Evolutionary conservation across 2,888 invertebrate genomes (phyloP).

Genomic region (Crematogaster levior): DNA sequence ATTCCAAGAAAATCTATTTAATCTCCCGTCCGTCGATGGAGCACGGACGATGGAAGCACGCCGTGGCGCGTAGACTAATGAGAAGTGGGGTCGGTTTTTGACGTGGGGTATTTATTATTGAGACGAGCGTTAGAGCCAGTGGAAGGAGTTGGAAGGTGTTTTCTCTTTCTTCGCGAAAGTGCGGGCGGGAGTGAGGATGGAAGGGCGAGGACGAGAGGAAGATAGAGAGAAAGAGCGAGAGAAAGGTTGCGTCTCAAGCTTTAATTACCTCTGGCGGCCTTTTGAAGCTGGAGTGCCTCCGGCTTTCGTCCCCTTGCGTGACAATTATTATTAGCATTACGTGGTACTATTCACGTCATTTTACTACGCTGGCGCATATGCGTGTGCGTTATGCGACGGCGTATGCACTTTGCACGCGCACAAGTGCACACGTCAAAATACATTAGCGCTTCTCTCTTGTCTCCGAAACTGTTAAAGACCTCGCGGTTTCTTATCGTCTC

Average conservation of each 20-base stretch:
- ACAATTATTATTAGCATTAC: slow-evolving; percentile 73
- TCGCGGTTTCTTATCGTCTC: slow-evolving; percentile 39
- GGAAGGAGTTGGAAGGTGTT: slow-evolving; percentile 46
- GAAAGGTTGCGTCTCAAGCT: slow-evolving; percentile 77
- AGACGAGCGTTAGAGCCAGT: slow-evolving; percentile 63
- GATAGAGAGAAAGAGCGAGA: slow-evolving; percentile 54
- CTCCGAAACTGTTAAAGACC: slow-evolving; percentile 33
- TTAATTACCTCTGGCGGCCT: slow-evolving; percentile 80
- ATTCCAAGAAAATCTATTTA: slow-evolving; percentile 78
- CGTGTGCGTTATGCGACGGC: background rate
- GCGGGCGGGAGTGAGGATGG: slow-evolving; percentile 22
- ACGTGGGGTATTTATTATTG: slow-evolving; percentile 79
- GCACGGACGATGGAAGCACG: slow-evolving; percentile 33
- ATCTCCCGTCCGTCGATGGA: slow-evolving; percentile 77
- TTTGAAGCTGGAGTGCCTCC: slow-evolving; percentile 72
- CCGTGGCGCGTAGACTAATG: slow-evolving; percentile 70
- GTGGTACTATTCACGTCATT: slow-evolving; percentile 57
- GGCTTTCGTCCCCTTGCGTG: slow-evolving; percentile 60
- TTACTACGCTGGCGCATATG: slow-evolving; percentile 19
- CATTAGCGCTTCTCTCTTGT: slow-evolving; percentile 33
- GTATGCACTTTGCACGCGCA: slow-evolving; percentile 27
- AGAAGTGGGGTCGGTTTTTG: slow-evolving; percentile 71
- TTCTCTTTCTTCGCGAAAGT: slow-evolving; percentile 39
- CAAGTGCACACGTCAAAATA: slow-evolving; percentile 27
- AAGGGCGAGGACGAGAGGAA: slow-evolving; percentile 2